A percentile compares a stretch with the other conserved stretches of the same genome.
Evolutionary conservation across 2,797 vertebrate genomes (phyloP).

Genomic region (Helarctos malayanus): DNA sequence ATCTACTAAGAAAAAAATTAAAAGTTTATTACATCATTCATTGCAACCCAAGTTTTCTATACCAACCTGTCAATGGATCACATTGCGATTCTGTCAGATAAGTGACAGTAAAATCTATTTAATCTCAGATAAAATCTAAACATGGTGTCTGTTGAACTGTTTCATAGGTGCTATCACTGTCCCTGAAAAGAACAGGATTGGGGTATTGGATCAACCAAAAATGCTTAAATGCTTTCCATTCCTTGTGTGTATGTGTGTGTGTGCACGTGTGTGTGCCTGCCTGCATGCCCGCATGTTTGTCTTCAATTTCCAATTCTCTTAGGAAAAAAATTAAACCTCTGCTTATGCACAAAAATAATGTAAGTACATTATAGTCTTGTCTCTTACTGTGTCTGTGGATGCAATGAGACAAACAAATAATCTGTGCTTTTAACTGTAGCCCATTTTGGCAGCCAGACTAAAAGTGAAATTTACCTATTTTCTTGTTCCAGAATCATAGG

Average conservation of each 20-base stretch:
- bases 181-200: background rate
- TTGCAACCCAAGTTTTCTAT: conserved; percentile 13
- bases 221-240: background rate
- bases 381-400: background rate
- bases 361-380: background rate
- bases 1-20: background rate
- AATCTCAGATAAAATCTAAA: conserved; percentile 54
- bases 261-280: background rate
- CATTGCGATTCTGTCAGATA: conserved; percentile 37
- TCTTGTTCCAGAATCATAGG: background rate
- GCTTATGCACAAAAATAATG: background rate
- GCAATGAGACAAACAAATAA: background rate
- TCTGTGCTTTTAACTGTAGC: background rate
- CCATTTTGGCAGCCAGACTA: background rate
- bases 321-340: background rate
- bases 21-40: background rate
- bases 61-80: conserved; percentile 36
- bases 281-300: background rate
- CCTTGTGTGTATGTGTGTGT: background rate
- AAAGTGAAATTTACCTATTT: background rate
- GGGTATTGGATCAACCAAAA: background rate
- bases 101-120: conserved; percentile 60
- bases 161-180: background rate
- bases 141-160: background rate
- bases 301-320: background rate